A percentile compares a stretch with the other conserved stretches of the same genome.
Conservation (phyloP, 2,797 vertebrate species). For the Lacerta bilineata region DNA sequence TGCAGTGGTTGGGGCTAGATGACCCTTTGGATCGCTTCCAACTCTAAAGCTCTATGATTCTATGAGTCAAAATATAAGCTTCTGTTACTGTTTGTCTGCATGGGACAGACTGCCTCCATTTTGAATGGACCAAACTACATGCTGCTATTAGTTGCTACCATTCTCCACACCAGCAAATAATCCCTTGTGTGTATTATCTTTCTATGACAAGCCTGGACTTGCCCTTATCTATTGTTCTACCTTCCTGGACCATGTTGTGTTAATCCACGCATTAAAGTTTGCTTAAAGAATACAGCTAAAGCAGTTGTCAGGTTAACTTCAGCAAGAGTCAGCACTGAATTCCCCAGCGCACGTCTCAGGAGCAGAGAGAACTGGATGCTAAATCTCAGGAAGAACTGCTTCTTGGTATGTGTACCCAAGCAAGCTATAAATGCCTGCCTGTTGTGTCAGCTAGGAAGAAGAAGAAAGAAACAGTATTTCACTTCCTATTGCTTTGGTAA, state of each 20-base stretch:
- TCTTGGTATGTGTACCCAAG: neutral
- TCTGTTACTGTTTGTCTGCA: neutral
- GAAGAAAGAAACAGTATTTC: neutral
- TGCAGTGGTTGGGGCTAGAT: too few species aligned
- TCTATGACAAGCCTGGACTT: neutral
- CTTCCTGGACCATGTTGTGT: neutral
- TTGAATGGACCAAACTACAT: neutral
- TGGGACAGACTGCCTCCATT: neutral
- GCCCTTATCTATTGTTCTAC: constrained; percentile 16
- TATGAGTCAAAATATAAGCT: neutral
- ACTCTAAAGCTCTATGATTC: too few species aligned
- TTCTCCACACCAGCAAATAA: neutral
- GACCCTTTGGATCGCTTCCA: too few species aligned
- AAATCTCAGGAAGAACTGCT: neutral
- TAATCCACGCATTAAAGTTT: neutral
- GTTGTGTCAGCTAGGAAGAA: too few species aligned
- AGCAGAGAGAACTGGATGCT: neutral
- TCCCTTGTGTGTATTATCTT: neutral
- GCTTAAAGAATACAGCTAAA: neutral
- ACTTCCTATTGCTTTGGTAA: neutral
- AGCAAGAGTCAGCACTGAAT: neutral
- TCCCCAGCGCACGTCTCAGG: neutral
- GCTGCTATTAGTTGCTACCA: neutral
- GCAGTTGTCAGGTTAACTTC: neutral
- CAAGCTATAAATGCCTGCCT: neutral